Percentiles rank a stretch among this genome's conserved stretches.
These are phyloP conservation scores for Andrena trimmerana DNA, from an alignment of 2,888 invertebrate species.

Conservation along the genomic window DNA sequence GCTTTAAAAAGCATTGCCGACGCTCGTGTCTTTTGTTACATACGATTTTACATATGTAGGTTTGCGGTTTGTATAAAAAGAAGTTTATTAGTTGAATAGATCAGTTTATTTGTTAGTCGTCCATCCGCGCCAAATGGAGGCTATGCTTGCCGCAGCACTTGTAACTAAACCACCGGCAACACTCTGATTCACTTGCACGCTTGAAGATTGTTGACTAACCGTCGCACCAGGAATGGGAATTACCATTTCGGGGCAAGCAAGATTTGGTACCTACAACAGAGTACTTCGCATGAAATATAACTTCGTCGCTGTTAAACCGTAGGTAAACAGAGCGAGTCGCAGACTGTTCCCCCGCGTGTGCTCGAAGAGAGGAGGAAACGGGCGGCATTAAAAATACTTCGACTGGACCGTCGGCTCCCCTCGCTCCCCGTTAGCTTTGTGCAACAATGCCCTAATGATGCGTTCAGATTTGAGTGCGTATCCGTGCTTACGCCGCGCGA, in stretches of 20 bases:
- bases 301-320: not conserved
- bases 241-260: conserved; percentile 86
- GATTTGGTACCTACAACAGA: conserved; percentile 86
- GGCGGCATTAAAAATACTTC: no score
- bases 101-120: conserved; percentile 86
- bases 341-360: no score
- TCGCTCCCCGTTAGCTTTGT: no score
- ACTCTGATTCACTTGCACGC: conserved; percentile 85
- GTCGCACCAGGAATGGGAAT: conserved; percentile 82
- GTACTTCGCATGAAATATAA: conserved; percentile 3
- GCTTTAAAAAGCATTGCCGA: conserved; percentile 36
- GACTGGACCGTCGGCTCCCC: no score
- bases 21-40: conserved; percentile 54
- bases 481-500: no score
- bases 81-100: conserved; percentile 55
- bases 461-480: no score
- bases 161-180: conserved; percentile 92
- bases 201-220: conserved; percentile 81
- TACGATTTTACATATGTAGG: conserved; percentile 35
- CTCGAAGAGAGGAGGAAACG: no score
- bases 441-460: no score
- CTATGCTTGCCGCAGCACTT: conserved; percentile 93
- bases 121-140: conserved; percentile 93
- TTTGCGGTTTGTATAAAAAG: conserved; percentile 54
- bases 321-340: no score